A percentile compares a stretch with the other conserved stretches of the same genome.
phyloP scores from a whole-genome alignment of 2,797 vertebrate genomes.

The Falco berigora region DNA sequence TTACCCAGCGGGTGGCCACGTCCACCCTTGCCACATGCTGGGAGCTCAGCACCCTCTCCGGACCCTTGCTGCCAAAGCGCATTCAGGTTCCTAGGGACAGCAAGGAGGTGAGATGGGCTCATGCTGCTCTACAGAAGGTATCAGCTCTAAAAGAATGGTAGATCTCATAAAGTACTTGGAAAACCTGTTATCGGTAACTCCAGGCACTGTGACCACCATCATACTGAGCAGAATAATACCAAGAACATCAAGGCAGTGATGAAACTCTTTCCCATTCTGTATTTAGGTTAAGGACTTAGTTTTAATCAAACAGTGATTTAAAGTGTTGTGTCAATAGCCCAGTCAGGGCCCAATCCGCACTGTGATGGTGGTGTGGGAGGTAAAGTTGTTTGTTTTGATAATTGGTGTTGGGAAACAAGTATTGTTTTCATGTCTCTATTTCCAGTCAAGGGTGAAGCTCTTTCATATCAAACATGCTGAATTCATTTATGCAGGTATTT shows the following conservation, averaged over 20 bases:
- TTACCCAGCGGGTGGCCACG: background rate
- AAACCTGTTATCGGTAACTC: background rate
- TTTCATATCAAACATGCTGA: background rate
- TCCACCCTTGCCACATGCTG: background rate
- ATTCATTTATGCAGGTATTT: background rate
- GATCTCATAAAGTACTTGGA: background rate
- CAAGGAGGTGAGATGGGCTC: background rate
- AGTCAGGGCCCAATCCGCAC: background rate
- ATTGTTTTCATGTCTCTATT: background rate
- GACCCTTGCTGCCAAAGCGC: background rate
- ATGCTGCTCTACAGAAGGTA: background rate
- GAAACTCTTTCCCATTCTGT: background rate
- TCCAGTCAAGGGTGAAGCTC: background rate
- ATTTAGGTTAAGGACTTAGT: background rate
- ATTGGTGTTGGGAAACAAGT: background rate
- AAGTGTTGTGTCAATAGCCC: background rate
- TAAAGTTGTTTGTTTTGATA: background rate
- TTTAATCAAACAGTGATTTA: background rate
- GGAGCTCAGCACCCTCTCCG: background rate
- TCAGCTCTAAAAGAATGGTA: background rate
- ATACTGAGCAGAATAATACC: background rate
- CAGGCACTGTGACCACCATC: background rate
- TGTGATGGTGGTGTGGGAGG: background rate
- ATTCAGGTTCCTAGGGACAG: background rate
- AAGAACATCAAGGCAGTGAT: background rate